Evolutionary conservation across 2,797 vertebrate species (phyloP).

Genomic region (Apogon talboti): DNA sequence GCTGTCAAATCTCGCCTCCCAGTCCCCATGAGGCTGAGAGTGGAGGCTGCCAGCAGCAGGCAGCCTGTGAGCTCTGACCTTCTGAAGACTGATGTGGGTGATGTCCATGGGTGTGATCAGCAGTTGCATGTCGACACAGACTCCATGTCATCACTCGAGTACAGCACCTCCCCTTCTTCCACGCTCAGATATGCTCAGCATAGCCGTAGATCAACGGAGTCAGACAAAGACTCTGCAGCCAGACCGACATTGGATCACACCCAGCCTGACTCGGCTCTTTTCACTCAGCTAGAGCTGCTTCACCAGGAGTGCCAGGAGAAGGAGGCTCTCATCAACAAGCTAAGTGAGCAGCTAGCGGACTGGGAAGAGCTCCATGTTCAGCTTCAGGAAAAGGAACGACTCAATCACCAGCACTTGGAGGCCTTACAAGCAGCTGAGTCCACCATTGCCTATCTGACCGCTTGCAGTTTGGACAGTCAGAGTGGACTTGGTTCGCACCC

Average conservation of each 20-base stretch:
- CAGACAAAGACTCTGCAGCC: conserved; percentile 38
- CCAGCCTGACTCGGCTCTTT: conserved; percentile 54
- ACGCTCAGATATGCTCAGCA: conserved; percentile 13
- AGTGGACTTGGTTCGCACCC: conserved; percentile 42
- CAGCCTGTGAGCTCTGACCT: conserved; percentile 34
- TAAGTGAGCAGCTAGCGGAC: conserved; percentile 74
- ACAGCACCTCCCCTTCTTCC: conserved; percentile 45
- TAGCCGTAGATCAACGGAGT: conserved; percentile 41
- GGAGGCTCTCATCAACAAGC: conserved; percentile 76
- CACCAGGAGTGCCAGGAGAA: conserved; percentile 86
- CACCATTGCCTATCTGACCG: conserved; percentile 86
- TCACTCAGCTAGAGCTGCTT: conserved; percentile 81
- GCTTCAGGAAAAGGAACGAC: conserved; percentile 79
- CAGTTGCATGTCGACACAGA: conserved; percentile 24
- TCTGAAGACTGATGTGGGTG: conserved; percentile 36
- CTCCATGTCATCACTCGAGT: conserved; percentile 17
- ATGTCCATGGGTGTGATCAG: conserved; percentile 36
- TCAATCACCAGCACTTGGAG: conserved; percentile 72
- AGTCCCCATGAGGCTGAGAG: conserved; percentile 78
- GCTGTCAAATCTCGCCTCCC: conserved; percentile 88
- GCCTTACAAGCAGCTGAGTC: conserved; percentile 83
- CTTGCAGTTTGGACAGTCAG: conserved; percentile 82
- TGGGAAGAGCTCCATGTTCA: conserved; percentile 73
- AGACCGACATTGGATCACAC: conserved; percentile 25
- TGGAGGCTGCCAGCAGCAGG: conserved; percentile 46